Conservation (phyloP, 2,888 invertebrate genomes). For the Trissonchulus sp. region DNA sequence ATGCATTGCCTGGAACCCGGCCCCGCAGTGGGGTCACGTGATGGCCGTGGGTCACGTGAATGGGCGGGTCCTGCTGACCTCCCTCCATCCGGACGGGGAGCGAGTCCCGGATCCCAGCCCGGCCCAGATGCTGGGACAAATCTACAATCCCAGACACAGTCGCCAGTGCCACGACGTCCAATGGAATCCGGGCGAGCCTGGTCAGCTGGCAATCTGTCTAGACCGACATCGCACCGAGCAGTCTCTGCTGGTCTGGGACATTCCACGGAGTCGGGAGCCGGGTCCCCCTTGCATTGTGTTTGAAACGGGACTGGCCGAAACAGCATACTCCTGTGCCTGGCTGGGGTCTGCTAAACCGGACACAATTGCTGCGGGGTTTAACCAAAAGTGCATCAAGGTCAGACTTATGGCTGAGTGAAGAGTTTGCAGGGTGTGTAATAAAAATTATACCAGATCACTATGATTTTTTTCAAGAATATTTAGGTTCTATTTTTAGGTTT, state of each 20-base stretch:
- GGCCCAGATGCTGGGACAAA: not conserved
- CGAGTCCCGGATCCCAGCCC: too few relatives aligned
- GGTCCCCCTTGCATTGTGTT: not conserved
- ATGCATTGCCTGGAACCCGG: not conserved
- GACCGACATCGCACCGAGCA: constrained; percentile 21
- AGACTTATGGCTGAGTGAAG: too few relatives aligned
- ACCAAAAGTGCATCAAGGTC: not conserved
- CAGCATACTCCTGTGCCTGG: constrained; percentile 1
- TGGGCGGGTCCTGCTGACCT: constrained; percentile 73
- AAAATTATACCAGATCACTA: too few relatives aligned
- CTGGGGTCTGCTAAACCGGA: constrained; percentile 11
- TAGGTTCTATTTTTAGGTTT: too few relatives aligned
- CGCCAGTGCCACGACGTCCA: constrained; percentile 77
- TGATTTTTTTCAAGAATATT: too few relatives aligned
- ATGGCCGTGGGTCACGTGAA: constrained; percentile 79
- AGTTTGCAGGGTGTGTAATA: too few relatives aligned
- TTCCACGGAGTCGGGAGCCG: not conserved
- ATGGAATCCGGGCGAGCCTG: constrained; percentile 76
- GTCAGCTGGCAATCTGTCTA: constrained; percentile 57
- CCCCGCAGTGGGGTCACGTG: not conserved
- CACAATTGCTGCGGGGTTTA: not conserved
- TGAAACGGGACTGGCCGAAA: not conserved
- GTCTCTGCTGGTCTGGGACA: constrained; percentile 14
- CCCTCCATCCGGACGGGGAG: not conserved
- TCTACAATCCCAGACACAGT: constrained; percentile 65